A percentile compares a stretch with the other conserved stretches of the same genome.
phyloP scores from a whole-genome alignment of 2,113 vertebrate species.

The Silurus asotus region DNA sequence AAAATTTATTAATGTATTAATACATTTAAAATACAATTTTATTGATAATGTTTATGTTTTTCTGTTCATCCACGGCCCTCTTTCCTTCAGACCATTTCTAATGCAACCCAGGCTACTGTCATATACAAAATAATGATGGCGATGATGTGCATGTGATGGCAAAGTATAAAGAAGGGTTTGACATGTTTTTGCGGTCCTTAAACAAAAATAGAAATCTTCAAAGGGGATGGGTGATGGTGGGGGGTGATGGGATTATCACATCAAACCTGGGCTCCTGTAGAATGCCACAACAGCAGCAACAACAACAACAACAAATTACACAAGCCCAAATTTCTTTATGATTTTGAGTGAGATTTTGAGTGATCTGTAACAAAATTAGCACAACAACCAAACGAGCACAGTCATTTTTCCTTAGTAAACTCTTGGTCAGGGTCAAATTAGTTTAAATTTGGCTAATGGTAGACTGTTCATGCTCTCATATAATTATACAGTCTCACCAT shows the following conservation, averaged over 20 bases:
- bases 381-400: background rate
- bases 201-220: background rate
- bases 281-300: background rate
- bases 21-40: background rate
- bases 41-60: background rate
- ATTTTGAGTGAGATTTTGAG: background rate
- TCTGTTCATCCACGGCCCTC: slow-evolving; percentile 2
- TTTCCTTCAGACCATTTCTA: slow-evolving; percentile 38
- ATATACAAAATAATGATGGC: slow-evolving; percentile 60
- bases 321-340: background rate
- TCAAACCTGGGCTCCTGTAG: background rate
- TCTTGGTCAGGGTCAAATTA: background rate
- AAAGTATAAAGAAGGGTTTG: too few relatives aligned
- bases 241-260: background rate
- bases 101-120: slow-evolving; percentile 57
- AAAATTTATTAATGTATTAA: slow-evolving; percentile 4
- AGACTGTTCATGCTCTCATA: background rate
- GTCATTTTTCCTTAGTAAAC: background rate
- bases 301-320: background rate
- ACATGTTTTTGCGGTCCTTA: background rate
- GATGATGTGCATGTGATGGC: too few relatives aligned
- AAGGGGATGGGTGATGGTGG: background rate
- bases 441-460: background rate
- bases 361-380: background rate
- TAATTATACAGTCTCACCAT: background rate